A percentile compares a stretch with the other conserved stretches of the same genome.
phyloP scores from a whole-genome alignment of 2,888 invertebrate species.

The Asteroscopus sphinx region DNA sequence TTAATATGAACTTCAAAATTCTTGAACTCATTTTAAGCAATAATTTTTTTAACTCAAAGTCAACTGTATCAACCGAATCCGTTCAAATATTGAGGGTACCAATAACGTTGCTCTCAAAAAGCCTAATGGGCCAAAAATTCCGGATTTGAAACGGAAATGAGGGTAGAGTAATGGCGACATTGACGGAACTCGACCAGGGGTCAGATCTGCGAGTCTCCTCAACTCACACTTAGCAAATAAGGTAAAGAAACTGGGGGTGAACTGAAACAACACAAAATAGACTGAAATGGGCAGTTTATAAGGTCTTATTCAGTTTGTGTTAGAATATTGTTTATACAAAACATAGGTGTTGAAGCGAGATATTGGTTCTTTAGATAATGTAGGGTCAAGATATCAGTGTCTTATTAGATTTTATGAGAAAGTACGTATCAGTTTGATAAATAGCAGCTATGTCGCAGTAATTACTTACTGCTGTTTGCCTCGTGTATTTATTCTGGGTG shows the following conservation, averaged over 20 bases:
- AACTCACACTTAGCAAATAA: constrained; percentile 69
- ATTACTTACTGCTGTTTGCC: constrained; percentile 28
- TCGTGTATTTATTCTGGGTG: constrained; percentile 10
- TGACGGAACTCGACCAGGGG: constrained; percentile 72
- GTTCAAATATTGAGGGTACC: constrained; percentile 36
- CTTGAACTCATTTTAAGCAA: background rate
- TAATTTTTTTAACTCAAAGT: background rate
- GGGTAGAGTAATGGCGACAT: constrained; percentile 73
- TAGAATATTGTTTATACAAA: constrained; percentile 54
- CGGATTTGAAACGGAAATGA: constrained; percentile 73
- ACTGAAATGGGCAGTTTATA: constrained; percentile 15
- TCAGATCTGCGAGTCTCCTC: constrained; percentile 66
- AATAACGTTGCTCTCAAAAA: constrained; percentile 43
- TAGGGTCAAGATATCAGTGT: constrained; percentile 55
- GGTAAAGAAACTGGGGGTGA: constrained; percentile 63
- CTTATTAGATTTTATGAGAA: constrained; percentile 58
- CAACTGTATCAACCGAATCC: constrained; percentile 10
- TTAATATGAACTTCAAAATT: background rate
- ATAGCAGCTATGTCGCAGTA: constrained; percentile 35
- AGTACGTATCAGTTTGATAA: constrained; percentile 34
- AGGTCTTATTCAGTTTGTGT: constrained; percentile 31
- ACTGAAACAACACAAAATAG: constrained; percentile 13
- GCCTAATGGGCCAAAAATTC: constrained; percentile 64
- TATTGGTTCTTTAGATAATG: constrained; percentile 61
- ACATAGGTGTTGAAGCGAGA: constrained; percentile 60